Conservation (phyloP, 2,797 vertebrate genomes). For the Urocyon cinereoargenteus region DNA sequence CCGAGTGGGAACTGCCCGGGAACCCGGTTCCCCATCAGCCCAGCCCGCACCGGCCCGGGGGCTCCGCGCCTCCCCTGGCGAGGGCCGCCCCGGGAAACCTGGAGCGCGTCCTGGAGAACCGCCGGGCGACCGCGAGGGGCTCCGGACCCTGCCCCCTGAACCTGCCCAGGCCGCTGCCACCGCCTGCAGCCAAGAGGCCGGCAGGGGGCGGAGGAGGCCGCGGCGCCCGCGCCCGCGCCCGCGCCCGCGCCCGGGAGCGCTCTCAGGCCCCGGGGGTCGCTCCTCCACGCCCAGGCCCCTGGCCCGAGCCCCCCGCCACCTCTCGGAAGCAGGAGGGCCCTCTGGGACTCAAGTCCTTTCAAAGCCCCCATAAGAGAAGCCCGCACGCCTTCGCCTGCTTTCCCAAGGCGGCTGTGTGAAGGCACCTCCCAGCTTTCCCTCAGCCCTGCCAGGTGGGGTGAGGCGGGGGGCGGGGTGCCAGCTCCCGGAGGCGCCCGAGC, state of each 20-base stretch:
- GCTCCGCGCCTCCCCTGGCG: background rate
- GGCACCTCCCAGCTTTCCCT: slow-evolving; percentile 1
- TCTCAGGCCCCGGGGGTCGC: background rate
- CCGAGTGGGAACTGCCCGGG: background rate
- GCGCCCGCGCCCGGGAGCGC: no score
- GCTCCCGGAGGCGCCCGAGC: background rate
- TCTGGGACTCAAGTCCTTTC: background rate
- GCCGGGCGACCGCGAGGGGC: background rate
- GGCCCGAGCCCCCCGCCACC: background rate
- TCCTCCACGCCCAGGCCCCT: background rate
- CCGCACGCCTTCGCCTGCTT: slow-evolving; percentile 25
- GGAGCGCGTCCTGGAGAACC: background rate
- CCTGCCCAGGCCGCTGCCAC: background rate
- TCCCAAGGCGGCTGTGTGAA: background rate
- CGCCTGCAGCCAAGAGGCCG: slow-evolving; percentile 62
- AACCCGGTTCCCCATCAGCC: background rate
- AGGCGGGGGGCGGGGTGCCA: background rate
- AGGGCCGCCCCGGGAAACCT: background rate
- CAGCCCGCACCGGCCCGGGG: background rate
- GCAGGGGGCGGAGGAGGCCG: background rate
- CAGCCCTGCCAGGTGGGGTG: background rate
- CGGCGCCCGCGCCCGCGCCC: no score
- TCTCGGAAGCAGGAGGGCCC: background rate
- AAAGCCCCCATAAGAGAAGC: background rate
- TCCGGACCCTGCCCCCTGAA: background rate